Conservation (phyloP, 2,888 invertebrate species). For the Macroteleia sp. region DNA sequence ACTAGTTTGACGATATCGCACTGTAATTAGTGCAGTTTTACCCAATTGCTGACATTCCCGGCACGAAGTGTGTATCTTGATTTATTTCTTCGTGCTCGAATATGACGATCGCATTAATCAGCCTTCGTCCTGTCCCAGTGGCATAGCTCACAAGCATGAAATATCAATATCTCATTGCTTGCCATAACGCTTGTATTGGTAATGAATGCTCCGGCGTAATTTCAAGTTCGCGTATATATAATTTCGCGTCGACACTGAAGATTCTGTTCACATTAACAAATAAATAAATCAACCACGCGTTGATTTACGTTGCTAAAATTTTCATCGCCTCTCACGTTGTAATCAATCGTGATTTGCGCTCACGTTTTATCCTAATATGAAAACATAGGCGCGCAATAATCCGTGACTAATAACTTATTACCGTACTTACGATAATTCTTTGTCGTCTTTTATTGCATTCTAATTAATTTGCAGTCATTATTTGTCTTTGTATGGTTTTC, state of each 20-base stretch:
- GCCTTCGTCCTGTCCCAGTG: conserved; percentile 35
- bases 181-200: conserved; percentile 45
- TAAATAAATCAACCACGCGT: conserved; percentile 48
- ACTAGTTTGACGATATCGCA: background rate
- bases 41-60: conserved; percentile 11
- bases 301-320: conserved; percentile 47
- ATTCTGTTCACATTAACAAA: conserved; percentile 58
- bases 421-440: conserved; percentile 27
- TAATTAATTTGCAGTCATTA: too few relatives aligned
- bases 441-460: background rate
- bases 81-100: conserved; percentile 50
- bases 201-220: conserved; percentile 50
- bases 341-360: conserved; percentile 23
- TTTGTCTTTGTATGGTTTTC: too few relatives aligned
- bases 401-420: conserved; percentile 40
- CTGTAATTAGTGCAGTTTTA: conserved; percentile 33
- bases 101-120: conserved; percentile 59
- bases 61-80: conserved; percentile 36
- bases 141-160: conserved; percentile 47
- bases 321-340: conserved; percentile 23
- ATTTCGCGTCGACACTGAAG: conserved; percentile 46
- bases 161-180: conserved; percentile 60
- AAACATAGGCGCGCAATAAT: conserved; percentile 37
- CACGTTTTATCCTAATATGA: conserved; percentile 36
- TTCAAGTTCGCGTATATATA: conserved; percentile 52